Evolutionary conservation across 1,140 invertebrate genomes (phyloP).

Genomic region (Saccostrea echinata): DNA sequence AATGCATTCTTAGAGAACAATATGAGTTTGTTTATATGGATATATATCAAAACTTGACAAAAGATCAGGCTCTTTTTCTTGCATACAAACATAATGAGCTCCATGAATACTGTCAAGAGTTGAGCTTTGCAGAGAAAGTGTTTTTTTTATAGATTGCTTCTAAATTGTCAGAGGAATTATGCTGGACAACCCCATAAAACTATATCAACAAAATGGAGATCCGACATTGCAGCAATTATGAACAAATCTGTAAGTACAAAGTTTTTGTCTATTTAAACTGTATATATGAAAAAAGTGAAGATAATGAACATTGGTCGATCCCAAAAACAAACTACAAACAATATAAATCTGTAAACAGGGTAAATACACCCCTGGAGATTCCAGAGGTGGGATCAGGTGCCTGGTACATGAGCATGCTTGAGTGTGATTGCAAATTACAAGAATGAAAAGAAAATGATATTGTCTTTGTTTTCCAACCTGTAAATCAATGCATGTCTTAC

Average conservation of each 20-base stretch:
- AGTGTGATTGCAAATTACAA: no score
- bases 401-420: no score
- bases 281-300: no score
- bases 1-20: background rate
- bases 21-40: conserved; percentile 25
- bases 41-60: background rate
- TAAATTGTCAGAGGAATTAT: background rate
- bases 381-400: no score
- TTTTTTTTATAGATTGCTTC: background rate
- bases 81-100: conserved; percentile 1
- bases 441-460: no score
- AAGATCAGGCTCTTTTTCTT: background rate
- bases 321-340: no score
- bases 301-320: no score
- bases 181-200: background rate
- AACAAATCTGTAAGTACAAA: background rate
- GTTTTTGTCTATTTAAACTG: no score
- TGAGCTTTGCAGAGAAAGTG: conserved; percentile 17
- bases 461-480: no score
- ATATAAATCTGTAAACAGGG: no score
- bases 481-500: no score
- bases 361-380: no score
- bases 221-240: background rate
- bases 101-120: conserved; percentile 11
- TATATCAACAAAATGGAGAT: background rate